phyloP scores from a whole-genome alignment of 1,140 invertebrate species.

The Leptoteleia sp. region DNA sequence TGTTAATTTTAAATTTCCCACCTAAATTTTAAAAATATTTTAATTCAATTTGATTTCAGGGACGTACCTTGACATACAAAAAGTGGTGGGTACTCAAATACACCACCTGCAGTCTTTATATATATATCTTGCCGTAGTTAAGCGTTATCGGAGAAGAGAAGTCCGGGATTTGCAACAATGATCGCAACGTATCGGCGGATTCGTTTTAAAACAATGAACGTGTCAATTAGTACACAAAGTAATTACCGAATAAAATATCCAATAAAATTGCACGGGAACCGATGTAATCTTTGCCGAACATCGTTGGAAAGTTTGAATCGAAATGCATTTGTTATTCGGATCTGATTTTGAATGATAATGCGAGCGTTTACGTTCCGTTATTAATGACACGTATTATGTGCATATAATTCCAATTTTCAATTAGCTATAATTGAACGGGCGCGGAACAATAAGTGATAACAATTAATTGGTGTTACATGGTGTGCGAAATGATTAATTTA shows the following conservation, averaged over 20 bases:
- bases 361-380: conserved; percentile 3
- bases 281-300: too few species aligned
- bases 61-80: too few species aligned
- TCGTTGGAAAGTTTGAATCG: neutral
- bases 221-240: neutral
- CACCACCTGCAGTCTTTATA: too few species aligned
- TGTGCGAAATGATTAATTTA: neutral
- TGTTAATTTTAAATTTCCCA: too few species aligned
- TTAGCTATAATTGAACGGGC: conserved; percentile 6
- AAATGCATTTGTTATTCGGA: conserved; percentile 6
- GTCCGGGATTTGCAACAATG: neutral
- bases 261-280: too few species aligned
- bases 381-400: conserved; percentile 4
- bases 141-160: neutral
- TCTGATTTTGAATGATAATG: neutral
- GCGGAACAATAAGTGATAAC: too few species aligned
- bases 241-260: too few species aligned
- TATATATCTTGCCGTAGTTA: neutral
- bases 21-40: too few species aligned
- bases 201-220: neutral
- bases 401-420: conserved; percentile 7
- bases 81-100: too few species aligned
- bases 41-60: too few species aligned
- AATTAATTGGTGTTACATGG: neutral
- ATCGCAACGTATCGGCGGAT: neutral